A percentile compares a stretch with the other conserved stretches of the same genome.
These are phyloP conservation scores for Salarias fasciatus DNA, from an alignment of 2,797 vertebrate species.

Conservation along the genomic window DNA sequence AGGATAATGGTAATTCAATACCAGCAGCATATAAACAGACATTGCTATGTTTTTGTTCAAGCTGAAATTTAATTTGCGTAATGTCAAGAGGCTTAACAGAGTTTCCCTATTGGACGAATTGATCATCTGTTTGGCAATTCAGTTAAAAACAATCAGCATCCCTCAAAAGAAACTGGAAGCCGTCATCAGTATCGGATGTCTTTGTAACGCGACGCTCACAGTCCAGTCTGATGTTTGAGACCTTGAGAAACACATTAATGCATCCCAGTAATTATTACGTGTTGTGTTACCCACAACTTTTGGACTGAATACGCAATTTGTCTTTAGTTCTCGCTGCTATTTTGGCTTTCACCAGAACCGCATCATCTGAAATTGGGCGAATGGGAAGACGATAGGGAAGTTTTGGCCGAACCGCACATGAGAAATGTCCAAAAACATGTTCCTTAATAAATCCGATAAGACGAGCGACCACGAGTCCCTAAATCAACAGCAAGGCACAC, in stretches of 20 bases:
- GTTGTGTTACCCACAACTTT: not conserved
- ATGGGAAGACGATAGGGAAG: not conserved
- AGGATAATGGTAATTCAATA: not conserved
- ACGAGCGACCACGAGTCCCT: not conserved
- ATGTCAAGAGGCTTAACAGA: not conserved
- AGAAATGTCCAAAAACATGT: slow-evolving; percentile 7
- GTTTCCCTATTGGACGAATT: not conserved
- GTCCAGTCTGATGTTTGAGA: too few relatives aligned
- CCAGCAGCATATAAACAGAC: not conserved
- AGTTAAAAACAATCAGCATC: too few relatives aligned
- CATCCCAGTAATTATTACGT: not conserved
- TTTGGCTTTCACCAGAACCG: slow-evolving; percentile 2
- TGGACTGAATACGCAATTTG: not conserved
- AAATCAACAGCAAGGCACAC: too few relatives aligned
- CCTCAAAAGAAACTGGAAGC: too few relatives aligned
- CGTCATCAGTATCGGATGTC: too few relatives aligned
- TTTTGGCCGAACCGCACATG: slow-evolving; percentile 1
- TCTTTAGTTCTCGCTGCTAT: slow-evolving; percentile 1
- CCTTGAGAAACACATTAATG: not conserved
- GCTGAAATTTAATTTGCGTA: not conserved
- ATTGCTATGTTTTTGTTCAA: not conserved
- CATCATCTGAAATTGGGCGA: not conserved
- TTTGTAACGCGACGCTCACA: too few relatives aligned
- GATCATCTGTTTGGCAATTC: not conserved
- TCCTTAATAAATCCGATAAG: slow-evolving; percentile 3